A percentile compares a stretch with the other conserved stretches of the same genome.
Conservation (phyloP, 2,797 vertebrate genomes). For the Picus viridis region DNA sequence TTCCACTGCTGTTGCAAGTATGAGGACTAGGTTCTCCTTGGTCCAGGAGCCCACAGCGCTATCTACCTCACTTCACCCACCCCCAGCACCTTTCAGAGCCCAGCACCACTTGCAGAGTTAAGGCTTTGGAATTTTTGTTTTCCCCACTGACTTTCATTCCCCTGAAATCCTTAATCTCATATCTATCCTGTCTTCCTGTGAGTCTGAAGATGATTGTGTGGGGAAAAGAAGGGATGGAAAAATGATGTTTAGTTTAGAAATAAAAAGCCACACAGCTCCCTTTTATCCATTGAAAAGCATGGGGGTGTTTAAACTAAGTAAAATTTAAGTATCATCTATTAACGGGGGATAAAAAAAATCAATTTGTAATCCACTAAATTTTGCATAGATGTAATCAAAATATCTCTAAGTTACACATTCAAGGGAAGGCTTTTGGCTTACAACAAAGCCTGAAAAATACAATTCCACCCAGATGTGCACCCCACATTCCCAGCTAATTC, state of each 20-base stretch:
- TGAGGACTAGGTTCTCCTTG: rapidly evolving
- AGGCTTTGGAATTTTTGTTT: background rate
- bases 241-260: background rate
- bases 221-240: background rate
- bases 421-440: background rate
- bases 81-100: rapidly evolving
- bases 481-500: background rate
- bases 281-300: background rate
- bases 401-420: background rate
- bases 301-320: rapidly evolving
- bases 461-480: rapidly evolving
- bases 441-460: background rate
- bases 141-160: background rate
- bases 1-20: background rate
- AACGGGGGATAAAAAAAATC: background rate
- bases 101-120: rapidly evolving
- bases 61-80: rapidly evolving
- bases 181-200: rapidly evolving
- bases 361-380: background rate
- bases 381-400: background rate
- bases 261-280: rapidly evolving
- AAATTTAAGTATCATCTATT: background rate
- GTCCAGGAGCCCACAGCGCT: background rate
- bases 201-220: background rate
- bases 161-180: rapidly evolving